These are phyloP conservation scores for Phoenicopterus ruber DNA, from an alignment of 2,113 vertebrate genomes.

Conservation along the genomic window DNA sequence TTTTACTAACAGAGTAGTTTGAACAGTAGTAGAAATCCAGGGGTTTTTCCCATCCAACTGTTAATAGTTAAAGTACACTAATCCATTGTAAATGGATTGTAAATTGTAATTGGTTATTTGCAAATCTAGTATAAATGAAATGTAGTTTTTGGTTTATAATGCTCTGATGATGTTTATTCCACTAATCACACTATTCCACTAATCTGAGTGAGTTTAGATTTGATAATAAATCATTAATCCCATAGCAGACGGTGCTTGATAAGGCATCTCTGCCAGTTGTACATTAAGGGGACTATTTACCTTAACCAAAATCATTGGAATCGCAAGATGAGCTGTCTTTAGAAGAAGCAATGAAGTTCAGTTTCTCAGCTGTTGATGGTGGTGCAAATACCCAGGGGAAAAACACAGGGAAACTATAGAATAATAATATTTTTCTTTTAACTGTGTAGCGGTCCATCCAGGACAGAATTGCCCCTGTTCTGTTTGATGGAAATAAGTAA, in stretches of 20 bases:
- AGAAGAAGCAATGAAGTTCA: neutral
- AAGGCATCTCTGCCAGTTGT: neutral
- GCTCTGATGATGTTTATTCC: conserved; percentile 4
- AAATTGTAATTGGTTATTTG: conserved; percentile 11
- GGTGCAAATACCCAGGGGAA: neutral
- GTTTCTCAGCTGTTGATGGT: neutral
- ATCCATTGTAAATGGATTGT: conserved; percentile 17
- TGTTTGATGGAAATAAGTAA: neutral
- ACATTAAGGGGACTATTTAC: conserved; percentile 21
- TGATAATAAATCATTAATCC: conserved; percentile 16
- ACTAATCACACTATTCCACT: neutral
- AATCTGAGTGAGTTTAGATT: conserved; percentile 4
- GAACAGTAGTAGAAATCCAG: neutral
- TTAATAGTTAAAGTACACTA: neutral
- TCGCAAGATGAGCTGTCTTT: neutral
- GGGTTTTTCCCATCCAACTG: neutral
- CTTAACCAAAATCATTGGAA: neutral
- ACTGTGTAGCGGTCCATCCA: neutral
- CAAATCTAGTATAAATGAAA: conserved; percentile 17
- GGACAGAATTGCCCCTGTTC: neutral
- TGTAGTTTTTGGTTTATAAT: neutral
- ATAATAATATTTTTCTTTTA: neutral
- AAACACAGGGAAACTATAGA: neutral
- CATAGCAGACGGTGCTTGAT: neutral
- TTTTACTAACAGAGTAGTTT: neutral